Evolutionary conservation across 2,113 vertebrate genomes (phyloP).

Genomic region (Ardeotis arabs): DNA sequence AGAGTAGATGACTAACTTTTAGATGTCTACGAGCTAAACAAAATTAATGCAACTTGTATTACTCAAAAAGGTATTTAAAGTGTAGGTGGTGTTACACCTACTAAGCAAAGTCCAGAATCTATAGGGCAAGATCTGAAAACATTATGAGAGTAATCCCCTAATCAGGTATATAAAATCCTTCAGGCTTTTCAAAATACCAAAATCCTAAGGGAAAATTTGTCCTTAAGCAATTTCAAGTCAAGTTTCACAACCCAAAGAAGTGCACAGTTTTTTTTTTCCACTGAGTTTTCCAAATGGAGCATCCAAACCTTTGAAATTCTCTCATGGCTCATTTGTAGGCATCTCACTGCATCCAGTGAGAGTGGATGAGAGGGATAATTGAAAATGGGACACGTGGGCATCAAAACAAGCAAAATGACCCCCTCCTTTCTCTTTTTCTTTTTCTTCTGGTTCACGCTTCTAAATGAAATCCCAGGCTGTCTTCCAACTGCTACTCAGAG

Average conservation of each 20-base stretch:
- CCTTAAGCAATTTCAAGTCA: slow-evolving; percentile 8
- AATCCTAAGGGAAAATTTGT: background rate
- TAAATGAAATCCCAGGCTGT: slow-evolving; percentile 62
- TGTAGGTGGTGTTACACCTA: background rate
- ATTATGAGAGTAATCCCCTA: background rate
- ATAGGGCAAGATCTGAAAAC: background rate
- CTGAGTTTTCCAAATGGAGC: background rate
- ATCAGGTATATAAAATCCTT: background rate
- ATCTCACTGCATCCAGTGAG: slow-evolving; percentile 47
- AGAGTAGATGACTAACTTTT: background rate
- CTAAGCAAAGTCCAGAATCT: background rate
- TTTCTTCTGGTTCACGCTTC: background rate
- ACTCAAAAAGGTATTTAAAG: background rate
- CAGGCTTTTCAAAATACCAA: background rate
- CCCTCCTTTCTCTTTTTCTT: background rate
- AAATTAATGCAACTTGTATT: background rate
- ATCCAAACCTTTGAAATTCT: slow-evolving; percentile 51
- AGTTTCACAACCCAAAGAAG: background rate
- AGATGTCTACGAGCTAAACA: background rate
- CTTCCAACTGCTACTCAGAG: slow-evolving; percentile 36
- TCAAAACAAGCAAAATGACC: slow-evolving; percentile 62
- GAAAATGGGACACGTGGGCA: slow-evolving; percentile 40
- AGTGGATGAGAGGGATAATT: slow-evolving; percentile 49
- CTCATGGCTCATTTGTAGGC: slow-evolving; percentile 55
- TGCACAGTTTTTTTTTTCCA: background rate